A percentile compares a stretch with the other conserved stretches of the same genome.
These are phyloP conservation scores for Hapalemur alaotrensis DNA, from an alignment of 2,797 vertebrate species.

Conservation along the genomic window DNA sequence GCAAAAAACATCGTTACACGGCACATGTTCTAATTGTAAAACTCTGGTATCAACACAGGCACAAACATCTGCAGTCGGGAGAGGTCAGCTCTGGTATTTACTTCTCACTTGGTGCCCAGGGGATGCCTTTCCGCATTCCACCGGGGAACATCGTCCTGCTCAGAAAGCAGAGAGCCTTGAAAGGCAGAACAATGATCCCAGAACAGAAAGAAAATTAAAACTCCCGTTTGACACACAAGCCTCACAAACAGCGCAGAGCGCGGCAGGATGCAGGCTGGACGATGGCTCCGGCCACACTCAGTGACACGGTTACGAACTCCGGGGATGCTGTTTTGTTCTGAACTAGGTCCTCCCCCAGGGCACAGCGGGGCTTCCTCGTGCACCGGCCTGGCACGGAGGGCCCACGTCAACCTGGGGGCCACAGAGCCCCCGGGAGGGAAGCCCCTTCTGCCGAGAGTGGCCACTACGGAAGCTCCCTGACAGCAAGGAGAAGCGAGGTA, in stretches of 20 bases:
- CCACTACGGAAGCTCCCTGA: background rate
- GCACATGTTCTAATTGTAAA: background rate
- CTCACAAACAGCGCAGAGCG: background rate
- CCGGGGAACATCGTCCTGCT: background rate
- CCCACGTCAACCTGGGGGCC: background rate
- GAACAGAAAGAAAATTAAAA: background rate
- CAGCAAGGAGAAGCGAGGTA: background rate
- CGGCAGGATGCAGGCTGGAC: background rate
- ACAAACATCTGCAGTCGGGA: background rate
- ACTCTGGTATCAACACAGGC: background rate
- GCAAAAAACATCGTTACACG: background rate
- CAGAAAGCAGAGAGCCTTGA: background rate
- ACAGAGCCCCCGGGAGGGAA: background rate
- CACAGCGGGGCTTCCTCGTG: background rate
- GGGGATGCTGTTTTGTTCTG: background rate
- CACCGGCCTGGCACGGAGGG: background rate
- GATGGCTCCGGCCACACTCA: background rate
- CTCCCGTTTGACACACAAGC: background rate
- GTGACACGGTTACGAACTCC: constrained; percentile 2
- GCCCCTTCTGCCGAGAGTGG: background rate
- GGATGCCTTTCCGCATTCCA: background rate
- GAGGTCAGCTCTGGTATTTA: background rate
- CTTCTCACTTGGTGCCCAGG: background rate
- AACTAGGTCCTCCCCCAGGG: background rate
- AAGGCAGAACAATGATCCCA: background rate